Evolutionary conservation across 2,113 vertebrate species (phyloP), one percentile per base, ranked within the genome.

Genomic region (Haemorhous mexicanus): DNA sequence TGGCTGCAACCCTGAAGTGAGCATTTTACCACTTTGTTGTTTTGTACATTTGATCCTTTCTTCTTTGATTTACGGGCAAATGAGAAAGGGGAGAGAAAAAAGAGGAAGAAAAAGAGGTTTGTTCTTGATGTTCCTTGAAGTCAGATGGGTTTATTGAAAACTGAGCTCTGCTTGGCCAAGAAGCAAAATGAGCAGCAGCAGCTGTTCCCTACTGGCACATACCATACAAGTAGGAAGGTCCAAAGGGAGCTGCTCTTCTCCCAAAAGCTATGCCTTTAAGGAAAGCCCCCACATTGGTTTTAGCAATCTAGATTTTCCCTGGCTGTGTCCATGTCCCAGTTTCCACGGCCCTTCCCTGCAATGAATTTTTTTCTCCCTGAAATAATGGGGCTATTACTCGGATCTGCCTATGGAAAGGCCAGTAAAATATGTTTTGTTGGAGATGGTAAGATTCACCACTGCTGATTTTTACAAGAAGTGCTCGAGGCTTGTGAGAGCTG

Each of bases 21-120:
- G 95, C 95, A 95, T 97, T 98, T 98, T 98, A 95, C 92, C 92
- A 92, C 94, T 96, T 92, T 97, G 91, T 94, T 97, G 91, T 95
- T 97, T 96, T 97, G 96, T 97, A 94, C 96, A 98, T 97, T 97
- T 97, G 98, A 98, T 98, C 95, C 90, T 95, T 95, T 97, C 96
- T 94, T 94, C 94, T 97, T 96, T 98, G 97, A 97, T 97, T 97
- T 97, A 98, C 94, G 94, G 96, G 46, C 84, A 96, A 97, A 97
- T 87, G 95, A 97, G 88, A 83, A 95, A 95, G 68, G 82, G 88
- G 80, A 84, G 46, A 90, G 56, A 58, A 89, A 87, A 91, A 91
- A 90, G 92, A 96, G 76, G 41, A 77, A 32, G 72, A 92, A 80
- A 97, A 95, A 63, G 49, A 89, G 81, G 56, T 81, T 96, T 95